Evolutionary conservation across 2,888 invertebrate species (phyloP), one percentile per base, ranked within the genome.

Genomic region (Meiosimyza decipiens): DNA sequence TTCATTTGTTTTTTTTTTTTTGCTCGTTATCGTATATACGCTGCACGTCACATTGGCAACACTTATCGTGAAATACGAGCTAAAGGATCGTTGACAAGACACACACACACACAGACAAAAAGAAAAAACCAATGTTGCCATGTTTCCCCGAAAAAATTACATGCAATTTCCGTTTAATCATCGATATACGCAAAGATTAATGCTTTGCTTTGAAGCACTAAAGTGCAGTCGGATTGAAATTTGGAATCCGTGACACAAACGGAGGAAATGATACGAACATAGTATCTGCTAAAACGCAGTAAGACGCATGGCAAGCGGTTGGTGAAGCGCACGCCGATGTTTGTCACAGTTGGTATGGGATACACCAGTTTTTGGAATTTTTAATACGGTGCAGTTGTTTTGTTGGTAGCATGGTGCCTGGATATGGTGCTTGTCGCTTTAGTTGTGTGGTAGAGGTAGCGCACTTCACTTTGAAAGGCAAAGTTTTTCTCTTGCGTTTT

Each of bases 161-260:
- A 22, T 28, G 68, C 50, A 33, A 69, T 52, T 69, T 60, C 33
- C 60, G 33, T 62, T 33, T 22, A 69, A 33, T 69, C 60, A 62
- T 69, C 62, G 69, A 69, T 69, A 69, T 60, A 51, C 60, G 51
- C 51, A 51, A 69, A 60, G 69, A 60, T 69, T 69, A 69, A 60
- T 69, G 69, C 49, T 69, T 40, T 15, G 68, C 7, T n/a, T 28
- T 9, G 59, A 40, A 40, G 40, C 40, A 40, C 40, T 40, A 40
- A 40, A 28, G 22, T 60, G 60, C 57, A 57, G 68, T 49, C 68
- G 59, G 40, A 9, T 40, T 40, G 40, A 40, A 40, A 40, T 40
- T 40, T 40, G 40, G 40, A 40, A 63, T 63, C 49, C 63, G 13
- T 63, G 63, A 49, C 49, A 16, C 7, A 47, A 13, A 47, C 63